A percentile compares a stretch with the other conserved stretches of the same genome.
phyloP scores from a whole-genome alignment of 2,797 vertebrate genomes.

The Epinephelus coioides region DNA sequence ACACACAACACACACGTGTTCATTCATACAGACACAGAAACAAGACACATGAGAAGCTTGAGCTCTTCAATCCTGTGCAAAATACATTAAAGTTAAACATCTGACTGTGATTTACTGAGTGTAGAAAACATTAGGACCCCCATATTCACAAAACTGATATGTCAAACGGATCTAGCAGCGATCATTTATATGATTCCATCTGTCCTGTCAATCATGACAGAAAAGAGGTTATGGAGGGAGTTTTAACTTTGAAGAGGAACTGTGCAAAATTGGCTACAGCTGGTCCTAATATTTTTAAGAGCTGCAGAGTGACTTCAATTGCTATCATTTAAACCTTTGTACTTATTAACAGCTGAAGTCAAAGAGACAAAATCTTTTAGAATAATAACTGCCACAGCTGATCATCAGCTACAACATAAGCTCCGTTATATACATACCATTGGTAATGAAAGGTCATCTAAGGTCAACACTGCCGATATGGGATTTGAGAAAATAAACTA shows the following conservation, averaged over 20 bases:
- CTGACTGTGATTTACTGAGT: not conserved
- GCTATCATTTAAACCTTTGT: not conserved
- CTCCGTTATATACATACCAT: conserved; percentile 10
- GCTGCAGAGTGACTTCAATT: not conserved
- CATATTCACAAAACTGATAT: not conserved
- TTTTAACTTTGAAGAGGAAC: not conserved
- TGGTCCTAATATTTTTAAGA: conserved; percentile 1
- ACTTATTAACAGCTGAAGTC: not conserved
- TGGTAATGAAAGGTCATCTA: conserved; percentile 10
- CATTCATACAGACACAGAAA: conserved; percentile 64
- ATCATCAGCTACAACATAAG: not conserved
- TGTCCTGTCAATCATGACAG: conserved; percentile 6
- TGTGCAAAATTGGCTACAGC: not conserved
- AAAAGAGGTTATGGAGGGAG: not conserved
- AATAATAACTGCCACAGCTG: not conserved
- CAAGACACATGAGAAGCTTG: conserved; percentile 47
- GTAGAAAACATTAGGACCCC: conserved; percentile 4
- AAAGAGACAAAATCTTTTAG: not conserved
- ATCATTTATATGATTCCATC: not conserved
- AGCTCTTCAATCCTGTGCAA: conserved; percentile 36
- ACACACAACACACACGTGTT: conserved; percentile 44
- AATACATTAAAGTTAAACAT: not conserved
- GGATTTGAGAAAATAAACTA: conserved; percentile 3
- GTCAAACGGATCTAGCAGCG: not conserved
- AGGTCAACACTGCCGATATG: not conserved